These are phyloP conservation scores for Spinus olivaceus DNA, from an alignment of 2,797 vertebrate species.

Conservation along the genomic window DNA sequence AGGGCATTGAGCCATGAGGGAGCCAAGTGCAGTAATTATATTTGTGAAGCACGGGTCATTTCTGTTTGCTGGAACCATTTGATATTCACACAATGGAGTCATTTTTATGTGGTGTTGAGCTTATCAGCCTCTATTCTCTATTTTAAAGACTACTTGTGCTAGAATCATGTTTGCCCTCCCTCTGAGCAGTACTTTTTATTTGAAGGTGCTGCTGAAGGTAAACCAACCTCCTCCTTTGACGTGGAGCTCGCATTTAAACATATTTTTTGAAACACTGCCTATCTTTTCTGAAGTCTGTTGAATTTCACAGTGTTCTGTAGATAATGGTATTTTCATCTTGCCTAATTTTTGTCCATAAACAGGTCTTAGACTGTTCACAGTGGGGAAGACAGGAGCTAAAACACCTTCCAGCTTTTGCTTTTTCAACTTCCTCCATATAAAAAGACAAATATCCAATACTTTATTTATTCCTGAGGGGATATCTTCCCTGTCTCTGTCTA, in stretches of 20 bases:
- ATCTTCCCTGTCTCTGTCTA: background rate
- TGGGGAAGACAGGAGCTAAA: background rate
- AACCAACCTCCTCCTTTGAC: background rate
- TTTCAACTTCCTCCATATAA: background rate
- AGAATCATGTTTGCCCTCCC: background rate
- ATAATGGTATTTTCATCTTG: background rate
- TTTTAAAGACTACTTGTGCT: background rate
- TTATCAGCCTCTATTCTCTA: background rate
- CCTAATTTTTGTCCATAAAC: background rate
- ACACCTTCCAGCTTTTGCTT: background rate
- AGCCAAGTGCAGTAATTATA: background rate
- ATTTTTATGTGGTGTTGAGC: background rate
- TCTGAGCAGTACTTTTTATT: background rate
- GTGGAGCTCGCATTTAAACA: background rate
- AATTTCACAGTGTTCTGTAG: background rate
- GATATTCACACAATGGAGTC: background rate
- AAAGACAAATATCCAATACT: background rate
- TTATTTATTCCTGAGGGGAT: background rate
- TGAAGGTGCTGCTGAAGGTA: background rate
- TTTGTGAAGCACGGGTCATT: background rate
- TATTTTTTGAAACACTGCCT: accelerated
- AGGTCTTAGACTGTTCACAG: background rate
- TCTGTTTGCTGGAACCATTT: background rate
- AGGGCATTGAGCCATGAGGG: background rate
- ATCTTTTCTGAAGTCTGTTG: background rate